A percentile compares a stretch with the other conserved stretches of the same genome.
Conservation (phyloP, 64 coral and sea anemone species). For the Actinia equina region DNA sequence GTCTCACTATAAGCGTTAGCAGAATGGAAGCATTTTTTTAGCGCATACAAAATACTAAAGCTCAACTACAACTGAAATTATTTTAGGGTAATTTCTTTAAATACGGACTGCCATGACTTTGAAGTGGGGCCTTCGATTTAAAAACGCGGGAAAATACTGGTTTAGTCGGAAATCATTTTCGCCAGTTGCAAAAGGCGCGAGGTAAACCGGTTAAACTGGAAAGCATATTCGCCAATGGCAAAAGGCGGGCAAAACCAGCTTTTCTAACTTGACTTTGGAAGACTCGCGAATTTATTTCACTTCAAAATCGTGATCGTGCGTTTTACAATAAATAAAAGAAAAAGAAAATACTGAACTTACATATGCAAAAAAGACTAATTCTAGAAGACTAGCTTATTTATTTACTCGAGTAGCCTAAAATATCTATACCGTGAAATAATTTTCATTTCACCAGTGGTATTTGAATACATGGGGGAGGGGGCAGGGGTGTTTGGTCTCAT, state of each 20-base stretch:
- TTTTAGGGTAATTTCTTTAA: not conserved
- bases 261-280: not conserved
- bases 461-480: not conserved
- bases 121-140: not conserved
- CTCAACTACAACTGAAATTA: not conserved
- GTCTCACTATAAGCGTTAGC: not conserved
- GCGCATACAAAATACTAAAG: not conserved
- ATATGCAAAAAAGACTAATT: not conserved
- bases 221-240: not conserved
- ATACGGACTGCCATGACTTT: not conserved
- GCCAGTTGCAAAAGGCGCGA: not conserved
- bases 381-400: not conserved
- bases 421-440: not conserved
- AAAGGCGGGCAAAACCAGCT: not conserved
- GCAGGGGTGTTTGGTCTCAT: not conserved
- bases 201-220: not conserved
- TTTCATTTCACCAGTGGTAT: not conserved
- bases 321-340: not conserved
- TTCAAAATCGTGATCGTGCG: constrained; percentile 4
- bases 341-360: not conserved
- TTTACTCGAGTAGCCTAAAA: not conserved
- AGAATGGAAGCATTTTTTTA: not conserved
- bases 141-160: not conserved
- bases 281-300: not conserved
- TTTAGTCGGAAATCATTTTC: not conserved